A percentile compares a stretch with the other conserved stretches of the same genome.
These are phyloP conservation scores for Siniperca scherzeri DNA, from an alignment of 2,797 vertebrate genomes.

Conservation along the genomic window DNA sequence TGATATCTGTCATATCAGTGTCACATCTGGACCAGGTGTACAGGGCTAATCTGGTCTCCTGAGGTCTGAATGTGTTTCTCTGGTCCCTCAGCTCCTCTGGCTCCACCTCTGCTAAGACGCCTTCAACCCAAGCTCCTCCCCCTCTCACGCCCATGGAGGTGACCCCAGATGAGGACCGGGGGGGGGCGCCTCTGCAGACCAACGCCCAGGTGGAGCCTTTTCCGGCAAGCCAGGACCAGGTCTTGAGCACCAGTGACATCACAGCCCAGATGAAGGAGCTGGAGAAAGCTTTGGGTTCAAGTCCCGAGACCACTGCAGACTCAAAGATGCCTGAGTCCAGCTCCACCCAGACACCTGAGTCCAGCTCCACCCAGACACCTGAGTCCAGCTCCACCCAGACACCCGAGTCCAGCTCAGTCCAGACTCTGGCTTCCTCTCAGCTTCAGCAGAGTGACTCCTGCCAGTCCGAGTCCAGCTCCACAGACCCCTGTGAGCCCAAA, in stretches of 20 bases:
- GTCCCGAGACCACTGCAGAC: slow-evolving; percentile 15
- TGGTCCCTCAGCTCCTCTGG: slow-evolving; percentile 45
- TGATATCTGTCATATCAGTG: background rate
- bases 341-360: background rate
- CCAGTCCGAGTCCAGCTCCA: slow-evolving; percentile 12
- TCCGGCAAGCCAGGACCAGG: slow-evolving; percentile 30
- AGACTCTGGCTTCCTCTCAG: background rate
- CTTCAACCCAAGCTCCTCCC: slow-evolving; percentile 32
- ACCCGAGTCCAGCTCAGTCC: slow-evolving; percentile 6
- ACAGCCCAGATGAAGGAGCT: slow-evolving; percentile 73
- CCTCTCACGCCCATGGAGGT: slow-evolving; percentile 59
- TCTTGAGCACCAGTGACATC: slow-evolving; percentile 43
- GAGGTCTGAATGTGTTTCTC: slow-evolving; percentile 15
- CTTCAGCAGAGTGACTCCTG: slow-evolving; percentile 27
- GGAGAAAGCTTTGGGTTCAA: slow-evolving; percentile 70
- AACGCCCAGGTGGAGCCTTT: background rate
- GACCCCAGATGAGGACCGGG: slow-evolving; percentile 35
- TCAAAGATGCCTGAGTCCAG: background rate
- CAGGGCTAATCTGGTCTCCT: background rate
- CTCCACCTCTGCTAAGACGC: background rate
- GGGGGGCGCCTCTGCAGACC: slow-evolving; percentile 42
- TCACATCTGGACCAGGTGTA: background rate
- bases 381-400: background rate
- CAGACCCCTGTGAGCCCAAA: slow-evolving; percentile 31
- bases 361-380: background rate